Percentiles rank a stretch among this genome's conserved stretches.
These are phyloP conservation scores for Climacteris rufus DNA, from an alignment of 2,113 vertebrate species.

Conservation along the genomic window DNA sequence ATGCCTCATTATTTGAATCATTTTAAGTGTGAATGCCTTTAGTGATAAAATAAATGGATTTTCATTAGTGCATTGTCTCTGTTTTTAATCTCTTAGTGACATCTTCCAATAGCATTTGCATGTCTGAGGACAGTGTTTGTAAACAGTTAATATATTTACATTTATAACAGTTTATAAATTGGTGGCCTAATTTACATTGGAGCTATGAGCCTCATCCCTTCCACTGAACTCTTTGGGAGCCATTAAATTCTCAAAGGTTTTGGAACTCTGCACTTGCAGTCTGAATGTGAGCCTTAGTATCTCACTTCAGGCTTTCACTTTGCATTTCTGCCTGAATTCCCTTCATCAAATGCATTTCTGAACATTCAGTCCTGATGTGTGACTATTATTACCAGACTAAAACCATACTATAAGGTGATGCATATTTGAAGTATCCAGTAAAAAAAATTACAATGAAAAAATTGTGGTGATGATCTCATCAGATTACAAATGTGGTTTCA, in stretches of 20 bases:
- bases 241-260: background rate
- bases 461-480: background rate
- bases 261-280: background rate
- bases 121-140: background rate
- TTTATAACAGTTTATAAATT: background rate
- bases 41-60: background rate
- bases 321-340: background rate
- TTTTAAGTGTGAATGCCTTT: background rate
- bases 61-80: background rate
- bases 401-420: background rate
- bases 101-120: background rate
- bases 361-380: background rate
- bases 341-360: background rate
- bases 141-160: background rate
- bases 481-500: background rate
- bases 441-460: background rate
- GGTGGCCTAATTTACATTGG: background rate
- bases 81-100: background rate
- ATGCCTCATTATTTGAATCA: background rate
- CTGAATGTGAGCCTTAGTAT: background rate
- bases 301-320: background rate
- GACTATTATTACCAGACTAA: background rate
- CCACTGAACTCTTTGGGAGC: background rate
- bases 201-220: background rate
- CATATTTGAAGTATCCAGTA: background rate